phyloP scores from a whole-genome alignment of 2,113 vertebrate genomes.

The Pseudonaja textilis region DNA sequence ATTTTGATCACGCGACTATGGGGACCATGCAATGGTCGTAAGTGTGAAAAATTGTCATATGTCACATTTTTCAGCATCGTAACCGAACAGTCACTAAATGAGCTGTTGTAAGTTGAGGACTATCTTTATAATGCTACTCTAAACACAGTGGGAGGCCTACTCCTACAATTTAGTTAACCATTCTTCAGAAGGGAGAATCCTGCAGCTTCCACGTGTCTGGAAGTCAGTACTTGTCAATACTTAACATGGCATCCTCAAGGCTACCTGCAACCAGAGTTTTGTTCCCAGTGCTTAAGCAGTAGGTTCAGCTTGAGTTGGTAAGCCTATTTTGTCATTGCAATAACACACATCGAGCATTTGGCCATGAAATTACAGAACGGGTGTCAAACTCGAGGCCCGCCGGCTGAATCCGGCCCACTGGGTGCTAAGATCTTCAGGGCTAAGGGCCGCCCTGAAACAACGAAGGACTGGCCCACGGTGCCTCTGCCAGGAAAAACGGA shows the following conservation, averaged over 20 bases:
- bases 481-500: too few relatives aligned
- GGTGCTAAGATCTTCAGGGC: too few relatives aligned
- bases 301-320: background rate
- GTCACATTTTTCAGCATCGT: background rate
- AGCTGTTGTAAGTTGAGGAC: background rate
- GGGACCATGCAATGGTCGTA: background rate
- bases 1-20: background rate
- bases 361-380: background rate
- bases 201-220: background rate
- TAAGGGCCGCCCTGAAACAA: too few relatives aligned
- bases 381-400: too few relatives aligned
- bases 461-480: too few relatives aligned
- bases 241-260: background rate
- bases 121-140: background rate
- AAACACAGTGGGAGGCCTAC: background rate
- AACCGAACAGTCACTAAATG: background rate
- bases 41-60: background rate
- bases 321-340: background rate
- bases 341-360: background rate
- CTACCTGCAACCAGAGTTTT: background rate
- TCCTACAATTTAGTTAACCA: background rate
- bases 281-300: background rate
- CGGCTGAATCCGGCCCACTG: too few relatives aligned
- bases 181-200: background rate
- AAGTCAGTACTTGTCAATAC: background rate